These are phyloP conservation scores for Tauraco hartlaubi DNA, from an alignment of 2,797 vertebrate genomes.

Conservation along the genomic window DNA sequence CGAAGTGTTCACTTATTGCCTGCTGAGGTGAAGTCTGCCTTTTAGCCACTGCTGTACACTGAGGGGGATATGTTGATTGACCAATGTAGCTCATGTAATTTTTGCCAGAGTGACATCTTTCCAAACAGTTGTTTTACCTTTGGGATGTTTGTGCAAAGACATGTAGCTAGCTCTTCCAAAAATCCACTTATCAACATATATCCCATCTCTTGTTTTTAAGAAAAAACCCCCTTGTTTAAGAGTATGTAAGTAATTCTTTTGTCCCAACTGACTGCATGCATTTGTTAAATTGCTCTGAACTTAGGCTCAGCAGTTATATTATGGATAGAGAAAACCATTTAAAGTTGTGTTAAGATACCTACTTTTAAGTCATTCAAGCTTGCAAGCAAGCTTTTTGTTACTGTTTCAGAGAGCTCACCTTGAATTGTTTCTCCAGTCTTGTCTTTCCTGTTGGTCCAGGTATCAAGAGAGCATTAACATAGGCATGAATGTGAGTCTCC, in stretches of 20 bases:
- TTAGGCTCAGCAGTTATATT: not conserved
- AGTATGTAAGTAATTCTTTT: not conserved
- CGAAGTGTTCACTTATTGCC: not conserved
- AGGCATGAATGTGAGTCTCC: constrained; percentile 87
- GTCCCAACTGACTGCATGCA: not conserved
- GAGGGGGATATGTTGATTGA: not conserved
- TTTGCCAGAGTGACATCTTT: not conserved
- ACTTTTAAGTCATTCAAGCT: not conserved
- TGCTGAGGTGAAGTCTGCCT: not conserved
- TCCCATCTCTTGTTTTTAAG: not conserved
- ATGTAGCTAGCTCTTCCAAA: not conserved
- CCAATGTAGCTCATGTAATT: not conserved
- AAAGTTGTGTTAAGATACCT: not conserved
- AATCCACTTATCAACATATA: not conserved
- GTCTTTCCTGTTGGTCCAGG: constrained; percentile 88
- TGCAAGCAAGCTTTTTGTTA: not conserved
- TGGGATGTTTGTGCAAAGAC: not conserved
- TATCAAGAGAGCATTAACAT: constrained; percentile 92
- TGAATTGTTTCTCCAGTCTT: constrained; percentile 91
- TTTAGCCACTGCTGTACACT: not conserved
- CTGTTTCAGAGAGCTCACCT: constrained; percentile 80
- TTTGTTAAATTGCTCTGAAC: not conserved
- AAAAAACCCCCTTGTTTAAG: not conserved
- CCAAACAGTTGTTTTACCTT: not conserved
- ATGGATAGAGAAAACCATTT: not conserved